These are phyloP conservation scores for Trachelus troglodyta DNA, from an alignment of 2,888 invertebrate species.

Conservation along the genomic window DNA sequence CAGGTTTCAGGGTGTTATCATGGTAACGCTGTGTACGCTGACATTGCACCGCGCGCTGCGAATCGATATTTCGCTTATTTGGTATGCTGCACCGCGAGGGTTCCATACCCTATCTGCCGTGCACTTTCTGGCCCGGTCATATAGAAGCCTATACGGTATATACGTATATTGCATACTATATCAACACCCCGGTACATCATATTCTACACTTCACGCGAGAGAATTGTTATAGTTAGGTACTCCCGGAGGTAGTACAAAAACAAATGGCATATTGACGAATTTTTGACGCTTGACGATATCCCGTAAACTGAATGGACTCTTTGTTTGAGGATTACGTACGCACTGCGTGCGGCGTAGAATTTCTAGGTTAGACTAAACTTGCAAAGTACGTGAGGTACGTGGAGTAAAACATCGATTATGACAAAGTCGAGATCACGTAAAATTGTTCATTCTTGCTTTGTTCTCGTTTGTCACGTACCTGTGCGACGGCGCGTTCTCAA, in stretches of 20 bases:
- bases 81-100: conserved; percentile 48
- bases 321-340: neutral
- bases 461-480: neutral
- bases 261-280: neutral
- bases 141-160: neutral
- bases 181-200: neutral
- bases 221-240: neutral
- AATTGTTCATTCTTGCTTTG: neutral
- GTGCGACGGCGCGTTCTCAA: neutral
- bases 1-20: conserved; percentile 55
- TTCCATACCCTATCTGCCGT: conserved; percentile 39
- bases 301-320: neutral
- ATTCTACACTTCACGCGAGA: neutral
- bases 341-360: neutral
- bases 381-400: neutral
- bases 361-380: neutral
- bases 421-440: neutral
- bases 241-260: neutral
- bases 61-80: conserved; percentile 59
- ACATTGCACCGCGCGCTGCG: conserved; percentile 49
- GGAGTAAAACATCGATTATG: neutral
- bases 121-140: neutral
- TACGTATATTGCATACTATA: neutral
- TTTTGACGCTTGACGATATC: neutral
- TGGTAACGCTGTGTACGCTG: conserved; percentile 59